Base-by-base conservation (phyloP, 2,113 vertebrate genomes). In the Apodemus sylvaticus region DNA sequence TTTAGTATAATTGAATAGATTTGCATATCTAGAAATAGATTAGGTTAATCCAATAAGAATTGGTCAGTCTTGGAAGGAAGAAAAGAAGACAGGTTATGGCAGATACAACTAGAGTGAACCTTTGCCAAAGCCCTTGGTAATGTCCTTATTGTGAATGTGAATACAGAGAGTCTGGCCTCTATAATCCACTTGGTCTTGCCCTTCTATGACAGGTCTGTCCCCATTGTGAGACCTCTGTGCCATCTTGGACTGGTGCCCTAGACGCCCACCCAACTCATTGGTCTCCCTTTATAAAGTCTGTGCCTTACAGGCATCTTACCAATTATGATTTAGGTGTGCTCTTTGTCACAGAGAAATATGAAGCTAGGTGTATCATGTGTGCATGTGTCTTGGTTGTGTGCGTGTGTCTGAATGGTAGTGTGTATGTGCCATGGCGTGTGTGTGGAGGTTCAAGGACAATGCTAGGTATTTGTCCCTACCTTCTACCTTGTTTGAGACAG, bases 11-110 rank as follows among this genome's bases (percentile, higher is more conserved):
- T 14, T 90, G 70, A 83, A 78, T 96, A 68, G 71, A 78, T 73
- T 93, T 83, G 82, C 82, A 83, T 48, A 64, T 45, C 79, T 71
- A 71, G 92, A 71, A 55, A 87, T 93, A 34, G 90, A 86, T 53
- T 71, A 82, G 51, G 10, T 76, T 90, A 94, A 90, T 88, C 76
- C 89, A 68, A 58, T 71, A 94, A 55, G 62, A 34, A 73, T 71
- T 88, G 26, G 48, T 76, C 42, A 64, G 76, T 73, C 70, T 87
- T 83, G 39, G 71, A 83, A 90, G 62, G 89, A 90, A 82, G 79
- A 78, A 88, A 82, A 39, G 4, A 19, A 48, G 51, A 39, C 48
- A 81, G 60, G 24, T 81, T 53, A 77, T 48, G 81, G 58, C 66
- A 93, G 70, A 66, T 87, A 62, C 51, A 39, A 9, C 42, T 22